Conservation (phyloP, 2,113 vertebrate species). For the Spermophilus dauricus region DNA sequence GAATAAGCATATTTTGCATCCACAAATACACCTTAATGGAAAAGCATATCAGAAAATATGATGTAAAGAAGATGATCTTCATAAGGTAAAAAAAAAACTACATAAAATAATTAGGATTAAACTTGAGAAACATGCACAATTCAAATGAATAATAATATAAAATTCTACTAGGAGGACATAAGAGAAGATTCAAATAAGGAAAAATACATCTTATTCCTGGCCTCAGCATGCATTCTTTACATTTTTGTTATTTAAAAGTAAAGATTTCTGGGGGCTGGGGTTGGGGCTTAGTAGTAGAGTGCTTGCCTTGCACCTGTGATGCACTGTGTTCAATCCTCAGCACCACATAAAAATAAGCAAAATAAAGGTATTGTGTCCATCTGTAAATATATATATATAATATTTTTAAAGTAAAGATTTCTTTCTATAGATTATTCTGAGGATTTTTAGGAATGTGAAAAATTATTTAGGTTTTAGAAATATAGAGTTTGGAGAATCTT, state of each 20-base stretch:
- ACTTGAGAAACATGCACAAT: background rate
- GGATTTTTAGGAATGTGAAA: constrained; percentile 27
- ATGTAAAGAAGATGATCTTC: background rate
- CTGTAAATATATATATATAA: too few relatives aligned
- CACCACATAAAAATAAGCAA: too few relatives aligned
- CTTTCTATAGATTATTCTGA: constrained; percentile 35
- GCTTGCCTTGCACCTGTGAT: too few relatives aligned
- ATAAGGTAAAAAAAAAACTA: constrained; percentile 7
- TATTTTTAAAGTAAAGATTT: background rate
- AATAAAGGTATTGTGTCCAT: too few relatives aligned
- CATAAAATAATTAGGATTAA: background rate
- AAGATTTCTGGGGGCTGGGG: too few relatives aligned
- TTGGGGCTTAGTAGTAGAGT: too few relatives aligned
- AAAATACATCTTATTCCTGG: background rate
- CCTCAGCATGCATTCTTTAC: background rate
- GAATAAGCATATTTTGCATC: constrained; percentile 7
- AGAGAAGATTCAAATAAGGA: constrained; percentile 32
- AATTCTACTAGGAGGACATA: constrained; percentile 39
- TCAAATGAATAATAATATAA: constrained; percentile 43
- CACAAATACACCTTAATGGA: background rate
- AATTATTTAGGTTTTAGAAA: constrained; percentile 54
- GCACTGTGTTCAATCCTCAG: too few relatives aligned
- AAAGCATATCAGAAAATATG: constrained; percentile 32
- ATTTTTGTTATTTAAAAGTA: background rate
- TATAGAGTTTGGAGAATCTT: constrained; percentile 42